These are phyloP conservation scores for Diuraphis noxia DNA, from an alignment of 1,140 invertebrate species.

Conservation along the genomic window DNA sequence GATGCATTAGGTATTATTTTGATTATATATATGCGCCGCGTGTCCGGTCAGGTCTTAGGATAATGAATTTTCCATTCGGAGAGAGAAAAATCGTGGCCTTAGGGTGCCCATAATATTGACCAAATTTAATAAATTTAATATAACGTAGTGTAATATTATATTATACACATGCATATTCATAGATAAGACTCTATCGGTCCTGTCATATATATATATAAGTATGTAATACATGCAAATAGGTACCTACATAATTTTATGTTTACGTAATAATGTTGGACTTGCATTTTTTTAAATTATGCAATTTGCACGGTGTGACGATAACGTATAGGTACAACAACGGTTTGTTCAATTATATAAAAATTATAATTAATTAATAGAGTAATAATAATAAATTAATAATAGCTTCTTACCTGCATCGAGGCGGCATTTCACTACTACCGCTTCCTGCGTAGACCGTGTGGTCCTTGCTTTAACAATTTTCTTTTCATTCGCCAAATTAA, in stretches of 20 bases:
- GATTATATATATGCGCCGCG: background rate
- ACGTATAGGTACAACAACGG: background rate
- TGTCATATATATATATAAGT: background rate
- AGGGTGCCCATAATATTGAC: background rate
- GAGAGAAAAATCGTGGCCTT: background rate
- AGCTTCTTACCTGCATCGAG: background rate
- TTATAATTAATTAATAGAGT: background rate
- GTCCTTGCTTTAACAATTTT: background rate
- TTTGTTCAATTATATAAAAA: background rate
- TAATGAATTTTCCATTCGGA: background rate
- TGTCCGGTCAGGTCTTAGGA: background rate
- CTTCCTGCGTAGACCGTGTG: background rate
- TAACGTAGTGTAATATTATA: background rate
- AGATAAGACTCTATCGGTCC: background rate
- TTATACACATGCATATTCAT: background rate
- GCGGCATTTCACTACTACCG: background rate
- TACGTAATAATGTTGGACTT: slow-evolving; percentile 3
- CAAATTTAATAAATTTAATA: background rate
- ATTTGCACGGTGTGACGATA: background rate
- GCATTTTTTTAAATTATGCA: background rate
- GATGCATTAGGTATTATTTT: background rate
- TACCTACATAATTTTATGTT: background rate
- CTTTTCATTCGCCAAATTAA: background rate
- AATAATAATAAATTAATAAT: slow-evolving; percentile 13
- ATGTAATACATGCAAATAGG: background rate